Evolutionary conservation across 2,797 vertebrate species (phyloP).

Genomic region (Cephalopachus bancanus): DNA sequence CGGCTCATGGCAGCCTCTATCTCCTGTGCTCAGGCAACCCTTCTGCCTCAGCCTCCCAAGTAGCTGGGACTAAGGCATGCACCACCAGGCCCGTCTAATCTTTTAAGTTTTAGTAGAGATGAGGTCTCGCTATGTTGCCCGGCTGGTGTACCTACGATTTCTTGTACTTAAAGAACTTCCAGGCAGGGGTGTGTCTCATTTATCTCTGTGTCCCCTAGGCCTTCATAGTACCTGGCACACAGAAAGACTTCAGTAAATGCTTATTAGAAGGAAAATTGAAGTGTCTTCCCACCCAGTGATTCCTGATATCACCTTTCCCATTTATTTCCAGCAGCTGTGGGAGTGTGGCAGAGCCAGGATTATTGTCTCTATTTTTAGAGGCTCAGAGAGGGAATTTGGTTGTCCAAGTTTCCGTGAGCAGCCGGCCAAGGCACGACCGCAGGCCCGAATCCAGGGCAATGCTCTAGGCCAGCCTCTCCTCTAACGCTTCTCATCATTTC

Average conservation of each 20-base stretch:
- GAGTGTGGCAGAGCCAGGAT: neutral
- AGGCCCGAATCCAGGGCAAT: neutral
- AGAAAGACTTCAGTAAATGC: neutral
- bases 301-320: neutral
- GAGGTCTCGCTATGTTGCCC: too few species aligned
- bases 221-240: neutral
- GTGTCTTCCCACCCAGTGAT: neutral
- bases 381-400: neutral
- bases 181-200: neutral
- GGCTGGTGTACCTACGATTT: too few species aligned
- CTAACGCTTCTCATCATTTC: neutral
- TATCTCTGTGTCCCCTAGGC: neutral
- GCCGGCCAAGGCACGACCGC: accelerated
- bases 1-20: too few species aligned
- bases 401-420: neutral
- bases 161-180: neutral
- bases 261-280: neutral
- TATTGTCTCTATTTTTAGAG: neutral
- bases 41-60: too few species aligned
- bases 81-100: too few species aligned
- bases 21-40: too few species aligned
- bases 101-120: too few species aligned
- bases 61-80: too few species aligned
- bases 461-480: neutral
- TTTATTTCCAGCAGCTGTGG: neutral